Percentiles rank a stretch among this genome's conserved stretches.
These are phyloP conservation scores for Hydractinia echinata DNA, from an alignment of 30 jellyfish, hydroid and myxozoan species.

Conservation along the genomic window DNA sequence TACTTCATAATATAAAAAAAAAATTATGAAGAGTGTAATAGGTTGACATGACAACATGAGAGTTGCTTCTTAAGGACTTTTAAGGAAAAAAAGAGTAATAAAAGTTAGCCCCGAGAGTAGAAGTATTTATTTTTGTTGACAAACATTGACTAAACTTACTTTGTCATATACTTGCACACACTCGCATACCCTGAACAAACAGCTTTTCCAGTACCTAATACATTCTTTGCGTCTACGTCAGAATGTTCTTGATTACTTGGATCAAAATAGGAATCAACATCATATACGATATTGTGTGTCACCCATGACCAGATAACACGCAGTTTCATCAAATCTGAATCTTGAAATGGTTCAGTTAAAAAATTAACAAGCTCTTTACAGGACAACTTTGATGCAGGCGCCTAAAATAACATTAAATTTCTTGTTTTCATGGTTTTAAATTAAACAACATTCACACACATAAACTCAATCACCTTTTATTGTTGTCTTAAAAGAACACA, in stretches of 20 bases:
- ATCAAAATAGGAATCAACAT: constrained; percentile 48
- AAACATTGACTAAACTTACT: constrained; percentile 15
- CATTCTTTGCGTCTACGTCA: constrained; percentile 12
- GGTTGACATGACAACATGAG: no score
- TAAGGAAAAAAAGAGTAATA: no score
- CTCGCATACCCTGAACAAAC: constrained; percentile 74
- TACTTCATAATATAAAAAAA: no score
- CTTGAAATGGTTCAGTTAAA: constrained; percentile 23
- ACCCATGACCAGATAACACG: constrained; percentile 82
- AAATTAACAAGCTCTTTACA: neutral
- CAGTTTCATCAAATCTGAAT: constrained; percentile 38
- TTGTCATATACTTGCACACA: constrained; percentile 34
- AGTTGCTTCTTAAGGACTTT: no score
- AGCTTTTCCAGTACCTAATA: constrained; percentile 36
- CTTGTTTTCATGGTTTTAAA: no score
- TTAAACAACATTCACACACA: no score
- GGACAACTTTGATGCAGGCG: neutral
- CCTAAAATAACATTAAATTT: neutral
- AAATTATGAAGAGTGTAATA: no score
- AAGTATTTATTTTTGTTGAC: neutral
- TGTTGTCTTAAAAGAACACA: no score
- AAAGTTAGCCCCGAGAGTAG: neutral
- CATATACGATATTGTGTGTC: constrained; percentile 58
- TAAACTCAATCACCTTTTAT: no score
- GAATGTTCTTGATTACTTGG: constrained; percentile 10